phyloP scores from a whole-genome alignment of 2,797 vertebrate species.

The Melanotaenia maccullochi region DNA sequence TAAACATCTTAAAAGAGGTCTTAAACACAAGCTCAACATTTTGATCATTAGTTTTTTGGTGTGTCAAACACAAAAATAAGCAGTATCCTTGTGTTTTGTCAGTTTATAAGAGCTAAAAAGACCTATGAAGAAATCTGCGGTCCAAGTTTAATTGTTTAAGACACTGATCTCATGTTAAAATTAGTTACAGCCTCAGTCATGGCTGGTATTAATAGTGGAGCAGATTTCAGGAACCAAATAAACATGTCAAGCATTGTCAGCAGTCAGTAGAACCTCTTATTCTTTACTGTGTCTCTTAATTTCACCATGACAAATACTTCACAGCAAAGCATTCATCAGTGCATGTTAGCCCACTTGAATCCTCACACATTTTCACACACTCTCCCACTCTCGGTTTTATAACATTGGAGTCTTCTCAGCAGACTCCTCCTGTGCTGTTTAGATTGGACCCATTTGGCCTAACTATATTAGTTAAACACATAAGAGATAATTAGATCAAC shows the following conservation, averaged over 20 bases:
- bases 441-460: conserved; percentile 35
- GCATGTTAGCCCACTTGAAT: conserved; percentile 1
- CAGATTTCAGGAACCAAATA: background rate
- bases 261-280: background rate
- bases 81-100: background rate
- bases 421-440: conserved; percentile 29
- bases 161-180: background rate
- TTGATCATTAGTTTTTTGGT: too few species aligned
- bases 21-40: too few species aligned
- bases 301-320: background rate
- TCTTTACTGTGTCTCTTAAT: background rate
- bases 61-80: background rate
- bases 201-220: background rate
- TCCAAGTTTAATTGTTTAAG: background rate
- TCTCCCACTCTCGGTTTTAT: background rate
- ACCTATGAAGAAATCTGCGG: background rate
- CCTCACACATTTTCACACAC: background rate
- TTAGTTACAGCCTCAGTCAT: background rate
- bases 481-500: conserved; percentile 47
- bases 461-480: conserved; percentile 48
- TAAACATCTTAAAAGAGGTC: too few species aligned
- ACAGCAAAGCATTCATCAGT: conserved; percentile 5
- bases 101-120: too few species aligned
- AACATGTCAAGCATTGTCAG: background rate
- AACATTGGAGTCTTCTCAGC: conserved; percentile 12